Percentiles rank a stretch among this genome's conserved stretches.
phyloP scores from a whole-genome alignment of 2,888 invertebrate species.

The Polydrusus pterygomalis region DNA sequence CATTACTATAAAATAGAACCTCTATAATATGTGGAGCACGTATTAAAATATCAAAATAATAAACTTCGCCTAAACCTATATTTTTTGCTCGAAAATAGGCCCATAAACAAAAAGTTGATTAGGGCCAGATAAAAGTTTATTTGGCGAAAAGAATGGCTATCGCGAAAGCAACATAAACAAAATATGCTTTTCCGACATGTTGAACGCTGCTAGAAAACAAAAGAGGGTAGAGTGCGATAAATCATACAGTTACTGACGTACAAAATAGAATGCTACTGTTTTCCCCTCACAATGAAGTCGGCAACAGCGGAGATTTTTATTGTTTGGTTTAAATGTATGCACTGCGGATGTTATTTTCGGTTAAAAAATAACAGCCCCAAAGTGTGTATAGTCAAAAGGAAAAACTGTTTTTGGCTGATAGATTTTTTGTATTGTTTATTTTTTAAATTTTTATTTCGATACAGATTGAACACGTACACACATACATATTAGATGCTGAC shows the following conservation, averaged over 20 bases:
- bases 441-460: no score
- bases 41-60: conserved; percentile 38
- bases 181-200: conserved; percentile 58
- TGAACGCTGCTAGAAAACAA: conserved; percentile 55
- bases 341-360: conserved; percentile 53
- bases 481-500: no score
- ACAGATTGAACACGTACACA: no score
- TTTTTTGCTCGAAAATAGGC: conserved; percentile 32
- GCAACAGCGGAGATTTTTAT: conserved; percentile 57
- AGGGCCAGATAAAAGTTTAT: conserved; percentile 53
- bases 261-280: conserved; percentile 57
- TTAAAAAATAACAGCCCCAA: conserved; percentile 43
- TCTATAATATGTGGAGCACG: conserved; percentile 4
- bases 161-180: conserved; percentile 50
- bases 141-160: conserved; percentile 49
- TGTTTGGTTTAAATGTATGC: conserved; percentile 54
- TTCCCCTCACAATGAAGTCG: conserved; percentile 56
- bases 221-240: conserved; percentile 53
- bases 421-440: neutral
- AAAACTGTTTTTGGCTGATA: neutral
- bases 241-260: conserved; percentile 55
- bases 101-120: conserved; percentile 52
- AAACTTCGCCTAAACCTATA: conserved; percentile 15
- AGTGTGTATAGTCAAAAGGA: conserved; percentile 31
- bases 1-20: neutral